Percentiles rank a stretch among this genome's conserved stretches.
phyloP scores from a whole-genome alignment of 2,888 invertebrate genomes.

The Coenonympha arcania region DNA sequence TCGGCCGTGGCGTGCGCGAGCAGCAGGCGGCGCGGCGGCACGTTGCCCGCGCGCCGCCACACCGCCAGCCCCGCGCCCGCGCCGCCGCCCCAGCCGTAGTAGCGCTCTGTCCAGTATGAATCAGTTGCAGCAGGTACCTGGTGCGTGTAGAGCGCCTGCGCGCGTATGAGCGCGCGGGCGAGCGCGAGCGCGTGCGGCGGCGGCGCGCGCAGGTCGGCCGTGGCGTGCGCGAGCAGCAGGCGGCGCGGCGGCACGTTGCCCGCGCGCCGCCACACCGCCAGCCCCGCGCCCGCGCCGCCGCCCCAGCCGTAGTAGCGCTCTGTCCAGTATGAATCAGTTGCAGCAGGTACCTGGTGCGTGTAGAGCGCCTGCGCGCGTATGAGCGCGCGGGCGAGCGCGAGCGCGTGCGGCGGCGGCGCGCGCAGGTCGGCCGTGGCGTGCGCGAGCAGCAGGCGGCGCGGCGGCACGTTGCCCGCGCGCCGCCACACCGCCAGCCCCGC shows the following conservation, averaged over 20 bases:
- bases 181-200: slow-evolving; percentile 90
- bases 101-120: slow-evolving; percentile 92
- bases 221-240: slow-evolving; percentile 83
- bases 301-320: slow-evolving; percentile 84
- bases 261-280: slow-evolving; percentile 84
- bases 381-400: slow-evolving; percentile 87
- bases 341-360: no score
- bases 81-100: slow-evolving; percentile 76
- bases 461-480: slow-evolving; percentile 83
- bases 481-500: slow-evolving; percentile 78
- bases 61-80: slow-evolving; percentile 78
- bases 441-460: slow-evolving; percentile 74
- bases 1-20: slow-evolving; percentile 90
- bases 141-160: slow-evolving; percentile 86
- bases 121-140: no score
- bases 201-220: slow-evolving; percentile 88
- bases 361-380: slow-evolving; percentile 87
- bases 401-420: slow-evolving; percentile 90
- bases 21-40: slow-evolving; percentile 75
- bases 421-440: slow-evolving; percentile 90
- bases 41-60: slow-evolving; percentile 83
- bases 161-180: slow-evolving; percentile 85
- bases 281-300: slow-evolving; percentile 71
- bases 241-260: slow-evolving; percentile 78
- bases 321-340: slow-evolving; percentile 88